These are phyloP conservation scores for Caenorhabditis virilis DNA, from an alignment of 2,888 invertebrate species.

Conservation along the genomic window DNA sequence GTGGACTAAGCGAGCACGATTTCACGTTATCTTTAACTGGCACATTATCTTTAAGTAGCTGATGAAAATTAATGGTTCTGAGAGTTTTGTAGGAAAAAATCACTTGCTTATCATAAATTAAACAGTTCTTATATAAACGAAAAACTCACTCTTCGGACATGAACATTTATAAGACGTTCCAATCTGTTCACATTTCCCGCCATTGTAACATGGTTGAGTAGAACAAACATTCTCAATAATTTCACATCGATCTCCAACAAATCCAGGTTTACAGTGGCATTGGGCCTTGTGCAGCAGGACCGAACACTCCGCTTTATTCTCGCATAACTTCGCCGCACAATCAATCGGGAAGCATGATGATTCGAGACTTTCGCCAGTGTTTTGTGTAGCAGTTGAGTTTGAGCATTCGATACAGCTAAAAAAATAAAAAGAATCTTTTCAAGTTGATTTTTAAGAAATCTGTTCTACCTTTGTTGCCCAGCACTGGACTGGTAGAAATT, in stretches of 20 bases:
- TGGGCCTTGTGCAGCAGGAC: conserved; percentile 58
- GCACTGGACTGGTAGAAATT: conserved; percentile 87
- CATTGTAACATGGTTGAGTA: conserved; percentile 86
- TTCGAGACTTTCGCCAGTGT: conserved; percentile 80
- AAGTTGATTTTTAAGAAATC: not conserved
- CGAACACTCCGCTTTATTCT: conserved; percentile 59
- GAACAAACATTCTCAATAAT: conserved; percentile 78
- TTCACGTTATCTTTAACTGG: no score
- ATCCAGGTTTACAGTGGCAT: conserved; percentile 88
- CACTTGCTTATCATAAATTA: conserved; percentile 5
- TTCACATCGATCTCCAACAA: conserved; percentile 82
- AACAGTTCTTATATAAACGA: no score
- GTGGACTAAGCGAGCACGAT: no score
- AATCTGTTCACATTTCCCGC: conserved; percentile 86
- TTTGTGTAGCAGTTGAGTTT: conserved; percentile 84
- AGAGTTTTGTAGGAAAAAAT: not conserved
- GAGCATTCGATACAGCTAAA: conserved; percentile 79
- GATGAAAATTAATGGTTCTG: no score
- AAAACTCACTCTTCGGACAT: conserved; percentile 62
- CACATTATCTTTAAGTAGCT: no score
- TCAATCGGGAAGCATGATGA: conserved; percentile 84
- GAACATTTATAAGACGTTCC: conserved; percentile 77
- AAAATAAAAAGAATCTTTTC: not conserved
- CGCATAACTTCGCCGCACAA: conserved; percentile 72
- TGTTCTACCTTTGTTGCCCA: conserved; percentile 79